Conservation (phyloP, 1,140 invertebrate genomes). For the Reticulitermes speratus region DNA sequence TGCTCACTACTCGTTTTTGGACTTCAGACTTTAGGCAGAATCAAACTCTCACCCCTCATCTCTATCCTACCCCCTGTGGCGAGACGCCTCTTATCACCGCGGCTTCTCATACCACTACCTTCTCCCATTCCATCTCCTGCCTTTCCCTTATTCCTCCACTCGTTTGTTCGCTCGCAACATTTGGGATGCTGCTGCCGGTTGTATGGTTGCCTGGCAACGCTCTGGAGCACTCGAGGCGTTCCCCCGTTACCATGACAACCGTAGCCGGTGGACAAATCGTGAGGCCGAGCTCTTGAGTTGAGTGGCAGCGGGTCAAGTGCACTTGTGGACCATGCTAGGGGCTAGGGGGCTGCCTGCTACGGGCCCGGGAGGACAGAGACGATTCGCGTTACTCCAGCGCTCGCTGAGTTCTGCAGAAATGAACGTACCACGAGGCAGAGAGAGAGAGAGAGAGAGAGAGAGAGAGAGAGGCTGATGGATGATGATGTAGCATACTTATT, state of each 20-base stretch:
- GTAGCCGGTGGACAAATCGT: constrained; percentile 33
- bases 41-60: constrained; percentile 3
- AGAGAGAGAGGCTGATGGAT: background rate
- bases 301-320: constrained; percentile 33
- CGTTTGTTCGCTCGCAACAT: constrained; percentile 1
- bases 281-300: constrained; percentile 30
- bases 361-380: background rate
- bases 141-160: constrained; percentile 9
- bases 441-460: background rate
- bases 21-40: background rate
- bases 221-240: constrained; percentile 18
- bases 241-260: constrained; percentile 29
- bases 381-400: background rate
- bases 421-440: background rate
- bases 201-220: constrained; percentile 25
- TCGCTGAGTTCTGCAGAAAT: background rate
- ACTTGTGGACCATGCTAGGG: constrained; percentile 22
- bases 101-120: constrained; percentile 4
- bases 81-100: constrained; percentile 6
- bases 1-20: background rate
- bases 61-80: background rate
- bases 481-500: background rate
- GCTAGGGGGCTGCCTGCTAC: background rate
- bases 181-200: constrained; percentile 11
- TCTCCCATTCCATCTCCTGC: background rate